Conservation (phyloP, 1,140 invertebrate genomes). For the Ruditapes philippinarum region DNA sequence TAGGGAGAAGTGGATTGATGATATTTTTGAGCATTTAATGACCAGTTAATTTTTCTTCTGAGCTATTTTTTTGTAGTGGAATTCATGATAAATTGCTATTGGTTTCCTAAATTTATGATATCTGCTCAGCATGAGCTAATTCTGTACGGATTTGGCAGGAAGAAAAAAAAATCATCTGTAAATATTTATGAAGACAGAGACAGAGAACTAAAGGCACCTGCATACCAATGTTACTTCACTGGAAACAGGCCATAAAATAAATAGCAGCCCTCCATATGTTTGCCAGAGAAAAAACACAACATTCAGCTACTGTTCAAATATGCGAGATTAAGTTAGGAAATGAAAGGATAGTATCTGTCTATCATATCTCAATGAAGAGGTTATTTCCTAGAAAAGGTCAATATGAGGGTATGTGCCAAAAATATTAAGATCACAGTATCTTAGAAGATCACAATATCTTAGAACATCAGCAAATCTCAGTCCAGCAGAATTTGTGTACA, state of each 20-base stretch:
- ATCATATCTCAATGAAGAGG: not conserved
- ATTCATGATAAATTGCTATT: not conserved
- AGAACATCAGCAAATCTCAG: not conserved
- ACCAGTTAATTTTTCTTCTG: not conserved
- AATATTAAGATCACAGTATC: not conserved
- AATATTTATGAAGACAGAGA: not conserved
- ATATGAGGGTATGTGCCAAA: not conserved
- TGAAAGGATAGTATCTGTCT: not conserved
- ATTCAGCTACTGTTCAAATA: constrained; percentile 8
- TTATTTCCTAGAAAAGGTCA: not conserved
- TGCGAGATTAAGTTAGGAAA: not conserved
- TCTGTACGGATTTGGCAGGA: not conserved
- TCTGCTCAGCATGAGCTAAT: not conserved
- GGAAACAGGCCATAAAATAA: not conserved
- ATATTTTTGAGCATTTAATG: not conserved
- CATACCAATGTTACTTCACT: not conserved
- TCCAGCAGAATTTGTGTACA: not conserved
- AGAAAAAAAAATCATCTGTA: not conserved
- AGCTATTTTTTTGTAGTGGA: not conserved
- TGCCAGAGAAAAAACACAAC: not conserved
- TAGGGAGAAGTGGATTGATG: too few relatives aligned
- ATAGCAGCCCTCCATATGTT: not conserved
- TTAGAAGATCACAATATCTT: too few relatives aligned
- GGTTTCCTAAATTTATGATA: constrained; percentile 7
- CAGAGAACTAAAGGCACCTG: not conserved